These are phyloP conservation scores for Resseliella maxima DNA, from an alignment of 2,888 invertebrate genomes.

Conservation along the genomic window DNA sequence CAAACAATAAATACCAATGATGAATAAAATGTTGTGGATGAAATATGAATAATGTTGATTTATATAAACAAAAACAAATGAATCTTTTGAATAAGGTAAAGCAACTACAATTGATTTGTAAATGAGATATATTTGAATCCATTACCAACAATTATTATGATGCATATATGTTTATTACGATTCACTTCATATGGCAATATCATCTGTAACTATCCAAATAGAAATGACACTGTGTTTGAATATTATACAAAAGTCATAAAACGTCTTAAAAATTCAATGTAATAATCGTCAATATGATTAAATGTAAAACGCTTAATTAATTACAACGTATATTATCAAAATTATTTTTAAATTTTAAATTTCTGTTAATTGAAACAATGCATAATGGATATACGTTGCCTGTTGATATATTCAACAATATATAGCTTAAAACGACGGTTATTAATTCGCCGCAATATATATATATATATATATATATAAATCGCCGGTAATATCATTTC, in stretches of 20 bases:
- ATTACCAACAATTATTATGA: neutral
- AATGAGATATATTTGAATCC: neutral
- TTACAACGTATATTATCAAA: too few relatives aligned
- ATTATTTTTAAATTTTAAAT: too few relatives aligned
- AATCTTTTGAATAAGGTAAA: neutral
- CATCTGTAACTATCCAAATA: too few relatives aligned
- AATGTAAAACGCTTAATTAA: too few relatives aligned
- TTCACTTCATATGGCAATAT: too few relatives aligned
- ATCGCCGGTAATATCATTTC: neutral
- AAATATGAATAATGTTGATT: neutral
- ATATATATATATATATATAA: too few relatives aligned
- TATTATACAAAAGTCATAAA: too few relatives aligned
- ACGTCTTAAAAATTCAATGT: too few relatives aligned
- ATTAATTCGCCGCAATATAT: neutral
- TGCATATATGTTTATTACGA: too few relatives aligned
- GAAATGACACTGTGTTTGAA: too few relatives aligned
- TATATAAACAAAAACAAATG: neutral
- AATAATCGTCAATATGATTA: too few relatives aligned
- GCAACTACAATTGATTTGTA: constrained; percentile 51
- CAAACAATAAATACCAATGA: neutral
- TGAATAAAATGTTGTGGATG: neutral
- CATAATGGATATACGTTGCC: neutral
- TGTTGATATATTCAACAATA: neutral
- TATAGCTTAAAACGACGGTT: constrained; percentile 24
- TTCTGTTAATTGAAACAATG: neutral